Conservation (phyloP, 2,113 vertebrate species). For the Mesoclemmys tuberculata region DNA sequence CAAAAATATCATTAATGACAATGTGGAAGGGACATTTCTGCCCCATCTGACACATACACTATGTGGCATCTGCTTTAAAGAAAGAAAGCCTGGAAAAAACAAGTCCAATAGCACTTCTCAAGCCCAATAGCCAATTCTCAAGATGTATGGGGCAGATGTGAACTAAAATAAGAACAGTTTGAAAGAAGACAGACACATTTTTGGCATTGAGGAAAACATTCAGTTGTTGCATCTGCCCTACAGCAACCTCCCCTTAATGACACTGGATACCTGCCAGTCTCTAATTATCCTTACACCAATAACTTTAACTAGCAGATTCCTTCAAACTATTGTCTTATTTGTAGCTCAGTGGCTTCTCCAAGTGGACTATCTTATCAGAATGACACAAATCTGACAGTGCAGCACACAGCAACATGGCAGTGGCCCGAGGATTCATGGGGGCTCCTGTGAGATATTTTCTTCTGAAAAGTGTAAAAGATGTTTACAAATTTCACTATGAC, state of each 20-base stretch:
- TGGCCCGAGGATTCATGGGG: background rate
- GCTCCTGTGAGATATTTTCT: background rate
- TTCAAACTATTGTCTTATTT: conserved; percentile 20
- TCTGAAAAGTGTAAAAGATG: background rate
- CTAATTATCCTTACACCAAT: conserved; percentile 40
- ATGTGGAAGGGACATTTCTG: background rate
- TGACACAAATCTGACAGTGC: conserved; percentile 16
- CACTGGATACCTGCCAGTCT: background rate
- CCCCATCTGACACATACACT: background rate
- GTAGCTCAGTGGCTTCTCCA: conserved; percentile 24
- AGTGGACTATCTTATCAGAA: background rate
- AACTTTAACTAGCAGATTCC: conserved; percentile 39
- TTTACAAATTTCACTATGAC: background rate
- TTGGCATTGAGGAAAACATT: background rate
- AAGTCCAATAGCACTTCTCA: background rate
- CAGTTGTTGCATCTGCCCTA: conserved; percentile 26
- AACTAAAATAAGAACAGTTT: conserved; percentile 34
- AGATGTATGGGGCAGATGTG: background rate
- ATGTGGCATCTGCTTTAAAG: background rate
- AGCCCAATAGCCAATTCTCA: background rate
- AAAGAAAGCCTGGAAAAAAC: background rate
- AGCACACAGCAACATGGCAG: background rate
- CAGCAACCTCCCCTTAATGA: conserved; percentile 22
- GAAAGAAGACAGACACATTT: conserved; percentile 22
- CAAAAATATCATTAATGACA: background rate